A percentile compares a stretch with the other conserved stretches of the same genome.
These are phyloP conservation scores for Leptarthrus brevirostris DNA, from an alignment of 2,888 invertebrate genomes.

Conservation along the genomic window DNA sequence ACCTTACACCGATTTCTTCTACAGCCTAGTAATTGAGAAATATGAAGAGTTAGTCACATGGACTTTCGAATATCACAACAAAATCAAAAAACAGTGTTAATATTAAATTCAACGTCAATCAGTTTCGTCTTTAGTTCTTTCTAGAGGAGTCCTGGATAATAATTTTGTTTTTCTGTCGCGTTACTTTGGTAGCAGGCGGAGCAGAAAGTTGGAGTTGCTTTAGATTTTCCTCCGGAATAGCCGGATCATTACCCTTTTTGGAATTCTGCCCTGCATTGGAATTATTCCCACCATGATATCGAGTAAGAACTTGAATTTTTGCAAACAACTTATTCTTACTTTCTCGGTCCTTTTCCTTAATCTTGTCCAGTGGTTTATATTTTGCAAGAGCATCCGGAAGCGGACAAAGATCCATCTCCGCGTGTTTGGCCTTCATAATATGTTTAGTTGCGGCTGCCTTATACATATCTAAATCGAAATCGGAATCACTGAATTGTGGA, in stretches of 20 bases:
- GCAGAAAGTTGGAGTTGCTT: conserved; percentile 76
- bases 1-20: conserved; percentile 7
- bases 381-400: conserved; percentile 60
- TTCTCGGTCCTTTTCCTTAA: conserved; percentile 67
- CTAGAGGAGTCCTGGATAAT: conserved; percentile 73
- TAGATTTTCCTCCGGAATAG: conserved; percentile 75
- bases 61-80: conserved; percentile 27
- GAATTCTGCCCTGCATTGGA: conserved; percentile 48
- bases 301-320: conserved; percentile 68
- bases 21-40: conserved; percentile 21
- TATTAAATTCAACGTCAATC: not conserved
- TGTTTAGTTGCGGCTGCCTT: conserved; percentile 57
- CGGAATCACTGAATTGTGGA: conserved; percentile 57
- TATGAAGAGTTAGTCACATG: not conserved
- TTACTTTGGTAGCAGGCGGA: conserved; percentile 81
- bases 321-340: conserved; percentile 69
- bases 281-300: conserved; percentile 61
- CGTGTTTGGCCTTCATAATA: conserved; percentile 58
- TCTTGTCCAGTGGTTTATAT: conserved; percentile 64
- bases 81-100: not conserved
- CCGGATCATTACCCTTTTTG: conserved; percentile 57
- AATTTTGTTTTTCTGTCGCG: conserved; percentile 84
- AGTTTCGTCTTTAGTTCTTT: conserved; percentile 59
- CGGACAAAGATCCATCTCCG: conserved; percentile 62
- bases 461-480: conserved; percentile 63